Percentiles rank a stretch among this genome's conserved stretches.
Evolutionary conservation across 2,113 vertebrate genomes (phyloP).

Genomic region (Macquaria ambigua): DNA sequence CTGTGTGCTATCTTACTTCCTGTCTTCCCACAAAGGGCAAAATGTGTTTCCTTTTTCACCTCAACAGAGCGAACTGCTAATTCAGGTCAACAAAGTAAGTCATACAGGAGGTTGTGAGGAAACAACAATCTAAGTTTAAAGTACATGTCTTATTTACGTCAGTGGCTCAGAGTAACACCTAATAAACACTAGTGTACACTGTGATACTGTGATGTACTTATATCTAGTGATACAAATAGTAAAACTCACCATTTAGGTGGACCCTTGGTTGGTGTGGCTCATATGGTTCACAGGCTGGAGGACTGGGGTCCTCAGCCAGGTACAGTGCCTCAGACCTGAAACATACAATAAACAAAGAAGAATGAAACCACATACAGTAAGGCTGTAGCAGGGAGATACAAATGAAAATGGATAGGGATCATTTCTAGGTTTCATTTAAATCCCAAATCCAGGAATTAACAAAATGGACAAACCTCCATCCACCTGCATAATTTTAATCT

Average conservation of each 20-base stretch:
- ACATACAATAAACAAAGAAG: not conserved
- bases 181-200: not conserved
- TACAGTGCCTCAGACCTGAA: slow-evolving; percentile 82
- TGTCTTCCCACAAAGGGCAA: not conserved
- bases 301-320: slow-evolving; percentile 77
- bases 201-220: not conserved
- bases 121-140: not conserved
- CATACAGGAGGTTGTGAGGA: not conserved
- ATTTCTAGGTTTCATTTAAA: not conserved
- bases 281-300: slow-evolving; percentile 62
- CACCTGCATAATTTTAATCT: not conserved
- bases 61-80: not conserved
- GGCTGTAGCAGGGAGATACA: not conserved
- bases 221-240: not conserved
- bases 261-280: slow-evolving; percentile 72
- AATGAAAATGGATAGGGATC: not conserved
- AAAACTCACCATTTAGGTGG: slow-evolving; percentile 74
- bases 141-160: not conserved
- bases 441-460: not conserved
- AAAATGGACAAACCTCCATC: not conserved
- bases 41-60: slow-evolving; percentile 19
- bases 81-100: not conserved
- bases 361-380: not conserved
- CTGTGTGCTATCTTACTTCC: slow-evolving; percentile 29
- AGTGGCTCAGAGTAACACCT: not conserved